Base-by-base conservation (phyloP, 2,113 vertebrate genomes). In the Amphilophus citrinellus region DNA sequence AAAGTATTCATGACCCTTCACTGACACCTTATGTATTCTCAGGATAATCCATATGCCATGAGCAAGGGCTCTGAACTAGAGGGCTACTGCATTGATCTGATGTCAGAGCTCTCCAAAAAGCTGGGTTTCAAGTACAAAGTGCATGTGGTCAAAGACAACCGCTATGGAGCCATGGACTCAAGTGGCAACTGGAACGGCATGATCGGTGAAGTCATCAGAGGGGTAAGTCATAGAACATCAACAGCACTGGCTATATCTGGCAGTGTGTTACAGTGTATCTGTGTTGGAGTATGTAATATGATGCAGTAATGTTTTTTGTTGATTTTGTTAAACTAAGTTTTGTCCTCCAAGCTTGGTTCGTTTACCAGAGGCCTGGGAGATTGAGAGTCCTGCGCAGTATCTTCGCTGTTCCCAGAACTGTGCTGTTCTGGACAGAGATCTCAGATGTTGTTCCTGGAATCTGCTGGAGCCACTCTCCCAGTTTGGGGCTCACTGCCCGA, bases 21-120 rank as follows among this genome's bases (percentile, higher is more conserved):
- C n/a, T 79, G 24, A 17, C 61, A 14, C 20, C 35, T 27, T 9
- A 2, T 22, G 18, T 71, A 47, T 58, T 59, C 56, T 58, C 90
- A 98, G 97, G 92, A 97, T 61, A 96, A 97, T 0, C 97, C 97
- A 0, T 98, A 97, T 6, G 90, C 91, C 24, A 97, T 97, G 96
- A 91, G 89, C 62, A 88, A 84, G 20, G 95, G 93, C 0, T 89
- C 94, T 0, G 95, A 96, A 30, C 90, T 97, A 80, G 97, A 98
- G 80, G 97, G 97, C 0, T 98, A 93, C 94, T 98, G 97, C 88
- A 94, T 98, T 0, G 97, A 98, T 9, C 73, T 98, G 87, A 90
- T 97, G 32, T 83, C 88, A 0, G 91, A 94, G 0, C 94, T 98
- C 0, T 91, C 97, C 4, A 88, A 91, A 2, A 96, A 90, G 73